phyloP scores from a whole-genome alignment of 2,888 invertebrate genomes.

The Drosophila mettleri region DNA sequence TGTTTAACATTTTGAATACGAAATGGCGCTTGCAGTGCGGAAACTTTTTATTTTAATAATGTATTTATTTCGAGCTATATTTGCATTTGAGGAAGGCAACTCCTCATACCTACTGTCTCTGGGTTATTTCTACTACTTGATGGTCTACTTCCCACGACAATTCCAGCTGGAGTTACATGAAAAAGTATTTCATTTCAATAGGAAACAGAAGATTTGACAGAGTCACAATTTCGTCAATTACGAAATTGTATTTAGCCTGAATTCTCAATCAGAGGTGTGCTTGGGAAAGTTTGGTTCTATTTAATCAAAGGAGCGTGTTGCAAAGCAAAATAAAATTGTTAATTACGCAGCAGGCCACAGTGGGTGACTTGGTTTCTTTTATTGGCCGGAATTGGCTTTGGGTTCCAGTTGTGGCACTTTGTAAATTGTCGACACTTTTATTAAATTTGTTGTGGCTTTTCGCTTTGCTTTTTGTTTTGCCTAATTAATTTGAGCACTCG shows the following conservation, averaged over 20 bases:
- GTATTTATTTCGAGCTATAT: no score
- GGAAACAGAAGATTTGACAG: neutral
- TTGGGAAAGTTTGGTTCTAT: slow-evolving; percentile 28
- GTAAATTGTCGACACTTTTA: slow-evolving; percentile 63
- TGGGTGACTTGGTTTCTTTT: slow-evolving; percentile 13
- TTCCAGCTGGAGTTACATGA: no score
- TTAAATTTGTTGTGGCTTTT: slow-evolving; percentile 64
- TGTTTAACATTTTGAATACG: slow-evolving; percentile 23
- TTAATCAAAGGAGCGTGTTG: slow-evolving; percentile 16
- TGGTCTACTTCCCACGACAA: no score
- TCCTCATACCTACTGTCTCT: no score
- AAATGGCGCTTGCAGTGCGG: neutral
- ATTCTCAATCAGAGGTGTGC: slow-evolving; percentile 6
- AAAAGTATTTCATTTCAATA: neutral
- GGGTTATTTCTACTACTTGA: no score
- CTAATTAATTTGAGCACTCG: slow-evolving; percentile 71
- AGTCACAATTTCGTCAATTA: slow-evolving; percentile 27
- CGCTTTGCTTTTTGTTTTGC: slow-evolving; percentile 43
- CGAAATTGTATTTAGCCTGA: slow-evolving; percentile 7
- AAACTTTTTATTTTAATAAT: neutral
- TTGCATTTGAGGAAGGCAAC: neutral
- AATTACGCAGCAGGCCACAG: slow-evolving; percentile 35
- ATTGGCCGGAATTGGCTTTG: slow-evolving; percentile 37
- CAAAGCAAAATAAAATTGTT: slow-evolving; percentile 51
- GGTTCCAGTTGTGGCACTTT: slow-evolving; percentile 16